These are phyloP conservation scores for Hybos culiciformis DNA, from an alignment of 2,888 invertebrate species.

Conservation along the genomic window DNA sequence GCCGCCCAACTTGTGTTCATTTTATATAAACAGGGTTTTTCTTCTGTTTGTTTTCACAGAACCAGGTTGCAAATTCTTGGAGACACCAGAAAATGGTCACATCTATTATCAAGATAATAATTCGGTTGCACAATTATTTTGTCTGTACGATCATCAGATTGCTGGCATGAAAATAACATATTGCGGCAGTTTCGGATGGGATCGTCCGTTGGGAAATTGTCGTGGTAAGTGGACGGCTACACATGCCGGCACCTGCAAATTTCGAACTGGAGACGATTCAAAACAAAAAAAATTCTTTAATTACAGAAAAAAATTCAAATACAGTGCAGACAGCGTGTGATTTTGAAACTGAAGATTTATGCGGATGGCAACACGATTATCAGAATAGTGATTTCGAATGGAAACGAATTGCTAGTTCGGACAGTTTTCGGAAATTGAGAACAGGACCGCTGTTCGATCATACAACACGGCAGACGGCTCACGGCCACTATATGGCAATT, in stretches of 20 bases:
- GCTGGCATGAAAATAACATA: slow-evolving; percentile 47
- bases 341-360: slow-evolving; percentile 42
- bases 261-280: not conserved
- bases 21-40: not conserved
- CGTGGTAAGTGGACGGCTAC: slow-evolving; percentile 16
- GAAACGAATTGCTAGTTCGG: slow-evolving; percentile 44
- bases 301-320: not conserved
- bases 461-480: slow-evolving; percentile 43
- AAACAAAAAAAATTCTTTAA: too few species aligned
- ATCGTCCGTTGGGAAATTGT: slow-evolving; percentile 50
- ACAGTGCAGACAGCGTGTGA: slow-evolving; percentile 20
- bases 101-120: slow-evolving; percentile 38
- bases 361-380: slow-evolving; percentile 66
- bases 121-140: slow-evolving; percentile 49
- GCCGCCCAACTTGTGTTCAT: not conserved
- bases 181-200: slow-evolving; percentile 62
- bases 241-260: not conserved
- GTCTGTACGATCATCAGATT: slow-evolving; percentile 47
- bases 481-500: slow-evolving; percentile 72
- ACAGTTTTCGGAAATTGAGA: slow-evolving; percentile 17
- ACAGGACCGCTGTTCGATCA: slow-evolving; percentile 69
- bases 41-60: slow-evolving; percentile 35
- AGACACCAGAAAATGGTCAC: slow-evolving; percentile 40
- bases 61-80: slow-evolving; percentile 40
- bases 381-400: slow-evolving; percentile 57